These are phyloP conservation scores for Octodon degus DNA, from an alignment of 2,113 vertebrate genomes.

Conservation along the genomic window DNA sequence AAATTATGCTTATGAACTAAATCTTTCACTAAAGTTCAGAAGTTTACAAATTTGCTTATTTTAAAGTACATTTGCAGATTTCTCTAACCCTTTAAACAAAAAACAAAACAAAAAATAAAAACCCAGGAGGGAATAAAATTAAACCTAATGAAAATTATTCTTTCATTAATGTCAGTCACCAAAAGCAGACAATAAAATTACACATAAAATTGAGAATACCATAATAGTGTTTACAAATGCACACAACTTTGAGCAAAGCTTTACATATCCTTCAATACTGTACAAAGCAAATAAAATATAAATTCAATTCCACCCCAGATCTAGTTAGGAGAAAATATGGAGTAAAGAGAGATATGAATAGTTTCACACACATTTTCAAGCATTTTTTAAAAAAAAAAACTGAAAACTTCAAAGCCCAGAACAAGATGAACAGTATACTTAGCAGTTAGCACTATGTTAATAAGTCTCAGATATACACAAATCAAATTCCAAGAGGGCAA, in stretches of 20 bases:
- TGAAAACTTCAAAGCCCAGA: slow-evolving; percentile 76
- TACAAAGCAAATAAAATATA: slow-evolving; percentile 69
- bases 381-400: slow-evolving; percentile 51
- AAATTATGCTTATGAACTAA: slow-evolving; percentile 58
- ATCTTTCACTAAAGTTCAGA: slow-evolving; percentile 65
- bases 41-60: slow-evolving; percentile 76
- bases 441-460: slow-evolving; percentile 75
- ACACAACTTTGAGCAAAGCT: slow-evolving; percentile 78
- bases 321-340: slow-evolving; percentile 80
- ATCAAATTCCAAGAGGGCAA: slow-evolving; percentile 81
- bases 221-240: slow-evolving; percentile 78
- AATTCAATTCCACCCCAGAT: slow-evolving; percentile 81
- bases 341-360: slow-evolving; percentile 75
- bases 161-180: slow-evolving; percentile 69
- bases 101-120: slow-evolving; percentile 15
- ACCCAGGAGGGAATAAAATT: slow-evolving; percentile 43
- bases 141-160: slow-evolving; percentile 69
- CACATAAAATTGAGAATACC: slow-evolving; percentile 77
- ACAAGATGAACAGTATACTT: slow-evolving; percentile 67
- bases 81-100: slow-evolving; percentile 71
- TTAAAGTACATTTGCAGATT: slow-evolving; percentile 74
- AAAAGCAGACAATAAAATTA: slow-evolving; percentile 68
- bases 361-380: slow-evolving; percentile 74
- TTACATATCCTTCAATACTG: slow-evolving; percentile 81
- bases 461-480: slow-evolving; percentile 74